Conservation (phyloP, 2,113 vertebrate genomes). For the Clarias magur region DNA sequence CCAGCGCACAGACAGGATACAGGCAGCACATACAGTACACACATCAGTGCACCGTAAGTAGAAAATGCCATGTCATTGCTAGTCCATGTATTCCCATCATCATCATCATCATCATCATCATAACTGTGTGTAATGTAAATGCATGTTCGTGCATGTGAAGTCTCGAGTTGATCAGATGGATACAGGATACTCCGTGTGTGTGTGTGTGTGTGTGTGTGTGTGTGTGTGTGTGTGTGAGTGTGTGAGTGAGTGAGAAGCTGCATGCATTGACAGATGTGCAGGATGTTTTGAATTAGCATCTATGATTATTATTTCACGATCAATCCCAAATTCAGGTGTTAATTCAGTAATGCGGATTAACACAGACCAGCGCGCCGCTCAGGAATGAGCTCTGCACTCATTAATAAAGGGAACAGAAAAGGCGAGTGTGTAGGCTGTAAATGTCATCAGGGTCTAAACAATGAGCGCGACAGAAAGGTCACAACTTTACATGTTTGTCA, state of each 20-base stretch:
- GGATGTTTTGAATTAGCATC: slow-evolving; percentile 1
- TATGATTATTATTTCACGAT: background rate
- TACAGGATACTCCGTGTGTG: background rate
- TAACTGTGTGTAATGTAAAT: background rate
- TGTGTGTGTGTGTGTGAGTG: background rate
- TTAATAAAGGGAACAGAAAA: background rate
- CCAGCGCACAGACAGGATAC: background rate
- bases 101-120: background rate
- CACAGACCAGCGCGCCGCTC: background rate
- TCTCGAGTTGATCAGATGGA: background rate
- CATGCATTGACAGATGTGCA: background rate
- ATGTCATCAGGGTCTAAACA: background rate
- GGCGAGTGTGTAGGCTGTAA: background rate
- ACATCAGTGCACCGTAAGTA: slow-evolving; percentile 5
- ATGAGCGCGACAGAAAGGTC: background rate
- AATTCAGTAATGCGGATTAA: background rate
- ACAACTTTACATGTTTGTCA: background rate
- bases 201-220: background rate
- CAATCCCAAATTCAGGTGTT: background rate
- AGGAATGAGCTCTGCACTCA: background rate
- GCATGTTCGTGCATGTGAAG: background rate
- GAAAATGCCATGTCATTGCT: background rate
- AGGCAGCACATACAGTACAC: background rate
- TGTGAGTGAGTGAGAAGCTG: background rate
- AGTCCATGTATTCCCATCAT: background rate